Evolutionary conservation across 2,113 vertebrate genomes (phyloP), one percentile per base, ranked within the genome.

Genomic region (Talpa occidentalis): DNA sequence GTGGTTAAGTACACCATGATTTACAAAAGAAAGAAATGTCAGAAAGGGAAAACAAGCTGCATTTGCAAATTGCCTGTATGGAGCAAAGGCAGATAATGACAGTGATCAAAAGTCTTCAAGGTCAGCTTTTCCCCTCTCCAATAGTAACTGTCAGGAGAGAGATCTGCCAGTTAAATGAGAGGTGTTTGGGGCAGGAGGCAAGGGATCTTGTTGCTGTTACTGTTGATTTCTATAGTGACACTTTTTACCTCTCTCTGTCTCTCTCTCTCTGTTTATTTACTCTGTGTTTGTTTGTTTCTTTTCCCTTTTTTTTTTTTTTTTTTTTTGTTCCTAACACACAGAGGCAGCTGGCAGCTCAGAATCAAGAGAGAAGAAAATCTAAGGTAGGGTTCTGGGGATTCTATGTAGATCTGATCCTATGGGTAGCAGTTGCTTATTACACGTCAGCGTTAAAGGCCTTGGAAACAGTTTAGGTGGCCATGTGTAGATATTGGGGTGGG

Each of bases 351-450:
- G 95, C 93, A 40, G 98, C 98, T 97, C 98, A 98, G 94, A 98
- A 98, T 95, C 98, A 99, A 93, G 98, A 98, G 90, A 99, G 98
- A 96, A 99, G 98, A 97, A 98, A 98, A 98, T 98, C 98, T 80
- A 99, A 99, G 98, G 98, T 99, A 98, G 88, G 96, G 9, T 30
- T 91, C 76, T 87, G 37, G 16, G 72, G 11, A 9, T 37, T 24
- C 49, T 56, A 1, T 1, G 0, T 22, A 62, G 69, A 86, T 3
- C 35, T 30, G 44, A 0, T 37, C 12, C 7, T 8, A 2, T 9
- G 76, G 52, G 2, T 59, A 6, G 2, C 19, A 66, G 32, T 28
- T 6, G 4, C 19, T 0, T 37, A n/a, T 73, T 88, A 60, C 26
- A 8, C 12, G 16, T 42, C 0, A 0, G 54, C 79, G 37, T 72